Conservation (phyloP, 30 jellyfish, hydroid and myxozoan species). For the Nemopilema nomurai region DNA sequence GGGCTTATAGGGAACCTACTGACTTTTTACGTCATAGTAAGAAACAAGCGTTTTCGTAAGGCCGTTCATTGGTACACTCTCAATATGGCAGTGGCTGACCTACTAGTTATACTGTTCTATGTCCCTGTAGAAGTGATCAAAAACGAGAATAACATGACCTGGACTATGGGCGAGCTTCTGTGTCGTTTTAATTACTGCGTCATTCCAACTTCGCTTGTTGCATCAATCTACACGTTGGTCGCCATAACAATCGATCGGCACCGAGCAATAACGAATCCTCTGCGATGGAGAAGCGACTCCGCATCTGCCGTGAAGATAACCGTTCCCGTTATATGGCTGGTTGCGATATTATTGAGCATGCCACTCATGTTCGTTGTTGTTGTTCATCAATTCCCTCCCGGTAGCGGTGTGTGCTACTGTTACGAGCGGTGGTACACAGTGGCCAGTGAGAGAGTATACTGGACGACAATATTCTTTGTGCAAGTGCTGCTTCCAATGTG, state of each 20-base stretch:
- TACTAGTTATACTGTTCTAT: slow-evolving; percentile 48
- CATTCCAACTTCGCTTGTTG: slow-evolving; percentile 54
- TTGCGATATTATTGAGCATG: slow-evolving; percentile 34
- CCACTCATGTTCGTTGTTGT: slow-evolving; percentile 66
- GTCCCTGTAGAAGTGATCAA: slow-evolving; percentile 64
- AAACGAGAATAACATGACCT: slow-evolving; percentile 36
- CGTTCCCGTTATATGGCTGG: slow-evolving; percentile 64
- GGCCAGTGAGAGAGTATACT: slow-evolving; percentile 23
- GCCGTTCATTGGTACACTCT: slow-evolving; percentile 68
- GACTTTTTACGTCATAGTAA: slow-evolving; percentile 64
- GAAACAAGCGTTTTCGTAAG: slow-evolving; percentile 51
- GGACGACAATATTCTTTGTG: slow-evolving; percentile 43
- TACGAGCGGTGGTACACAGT: slow-evolving; percentile 33
- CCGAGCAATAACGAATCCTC: slow-evolving; percentile 67
- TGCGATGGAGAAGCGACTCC: slow-evolving; percentile 67
- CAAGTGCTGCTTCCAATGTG: slow-evolving; percentile 43
- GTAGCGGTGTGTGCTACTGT: slow-evolving; percentile 50
- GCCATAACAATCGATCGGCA: slow-evolving; percentile 74
- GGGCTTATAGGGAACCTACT: slow-evolving; percentile 79
- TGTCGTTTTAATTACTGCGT: slow-evolving; percentile 62
- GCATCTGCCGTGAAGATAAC: slow-evolving; percentile 21
- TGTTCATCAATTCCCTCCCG: slow-evolving; percentile 15
- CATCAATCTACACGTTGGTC: slow-evolving; percentile 61
- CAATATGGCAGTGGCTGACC: slow-evolving; percentile 67
- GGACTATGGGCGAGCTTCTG: slow-evolving; percentile 73